Base-by-base conservation (phyloP, 2,888 invertebrate genomes). In the Drosophila leonis region DNA sequence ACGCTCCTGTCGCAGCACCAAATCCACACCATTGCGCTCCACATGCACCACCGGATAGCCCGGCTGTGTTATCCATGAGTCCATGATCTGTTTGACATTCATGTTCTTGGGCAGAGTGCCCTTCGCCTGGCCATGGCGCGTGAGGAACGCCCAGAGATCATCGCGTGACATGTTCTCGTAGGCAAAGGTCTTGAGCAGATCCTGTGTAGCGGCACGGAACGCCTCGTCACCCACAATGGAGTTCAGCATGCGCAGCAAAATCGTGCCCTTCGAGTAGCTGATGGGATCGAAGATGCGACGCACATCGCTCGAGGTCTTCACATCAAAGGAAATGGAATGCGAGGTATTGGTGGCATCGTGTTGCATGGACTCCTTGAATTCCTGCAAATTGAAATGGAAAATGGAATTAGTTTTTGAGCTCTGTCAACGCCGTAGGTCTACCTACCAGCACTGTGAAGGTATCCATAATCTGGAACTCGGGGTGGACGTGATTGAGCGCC, bases 261-360 rank as follows among this genome's bases (percentile, higher is more conserved):
- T 95, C 0, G 96, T 95, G 42, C 96, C 95, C 93, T 96, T 96
- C 29, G 94, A 94, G 90, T 96, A 96, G n/a, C 96, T 95, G 61
- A 96, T 95, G 9, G 94, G 93, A 91, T 96, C 96, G 88, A 96
- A 96, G 51, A 95, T 95, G 87, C 96, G 95, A 37, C 94, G 92
- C 54, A 96, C 95, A 90, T 95, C 95, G 65, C 93, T 94, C 18
- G 94, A 94, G 65, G 95, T 94, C 35, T 93, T 93, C 4, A 96
- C 95, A 54, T 94, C 93, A 55, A 95, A 94, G 2, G 95, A 94
- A 67, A 97, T 94, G 5, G 96, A 95, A 90, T 95, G 95, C 0
- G 96, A 95, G 0, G 94, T 94, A 66, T 94, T 93, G 37, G 95
- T 93, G 8, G 95, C 94, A 91, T 96, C 96, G 33, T 94, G 92